Evolutionary conservation across 2,797 vertebrate genomes (phyloP).

Genomic region (Anguilla megastoma): DNA sequence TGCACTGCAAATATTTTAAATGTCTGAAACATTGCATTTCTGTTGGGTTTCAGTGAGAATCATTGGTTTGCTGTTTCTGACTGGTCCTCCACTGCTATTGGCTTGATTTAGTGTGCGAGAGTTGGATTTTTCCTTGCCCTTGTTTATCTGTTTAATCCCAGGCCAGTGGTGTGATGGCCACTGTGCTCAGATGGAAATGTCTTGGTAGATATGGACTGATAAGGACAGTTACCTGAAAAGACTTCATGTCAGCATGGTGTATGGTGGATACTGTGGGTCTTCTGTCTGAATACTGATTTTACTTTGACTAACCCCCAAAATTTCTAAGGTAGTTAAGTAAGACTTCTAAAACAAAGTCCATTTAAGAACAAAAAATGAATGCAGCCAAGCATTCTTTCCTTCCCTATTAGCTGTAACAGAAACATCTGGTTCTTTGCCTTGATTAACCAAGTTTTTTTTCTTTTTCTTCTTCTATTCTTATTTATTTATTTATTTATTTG

Average conservation of each 20-base stretch:
- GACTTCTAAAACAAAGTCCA: not conserved
- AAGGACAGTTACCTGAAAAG: not conserved
- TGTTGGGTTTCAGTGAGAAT: not conserved
- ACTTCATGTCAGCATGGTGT: not conserved
- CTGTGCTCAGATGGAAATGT: not conserved
- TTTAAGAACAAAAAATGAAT: constrained; percentile 32
- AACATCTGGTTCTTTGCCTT: constrained; percentile 45
- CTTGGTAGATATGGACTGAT: not conserved
- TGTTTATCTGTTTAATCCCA: not conserved
- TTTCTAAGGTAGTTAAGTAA: not conserved
- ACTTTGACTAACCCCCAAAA: constrained; percentile 45
- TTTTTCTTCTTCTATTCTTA: constrained; percentile 22
- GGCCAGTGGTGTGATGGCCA: not conserved
- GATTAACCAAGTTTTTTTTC: constrained; percentile 44
- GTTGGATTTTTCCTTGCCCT: not conserved
- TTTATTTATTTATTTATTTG: constrained; percentile 40
- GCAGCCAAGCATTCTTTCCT: constrained; percentile 34
- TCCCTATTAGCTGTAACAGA: constrained; percentile 32
- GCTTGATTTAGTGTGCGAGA: not conserved
- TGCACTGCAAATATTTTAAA: not conserved
- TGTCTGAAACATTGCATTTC: not conserved
- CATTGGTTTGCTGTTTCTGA: not conserved
- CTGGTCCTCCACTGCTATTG: not conserved
- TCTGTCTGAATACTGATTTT: constrained; percentile 27
- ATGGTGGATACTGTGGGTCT: not conserved